Base-by-base conservation (phyloP, 2,113 vertebrate species). In the Malurus melanocephalus region DNA sequence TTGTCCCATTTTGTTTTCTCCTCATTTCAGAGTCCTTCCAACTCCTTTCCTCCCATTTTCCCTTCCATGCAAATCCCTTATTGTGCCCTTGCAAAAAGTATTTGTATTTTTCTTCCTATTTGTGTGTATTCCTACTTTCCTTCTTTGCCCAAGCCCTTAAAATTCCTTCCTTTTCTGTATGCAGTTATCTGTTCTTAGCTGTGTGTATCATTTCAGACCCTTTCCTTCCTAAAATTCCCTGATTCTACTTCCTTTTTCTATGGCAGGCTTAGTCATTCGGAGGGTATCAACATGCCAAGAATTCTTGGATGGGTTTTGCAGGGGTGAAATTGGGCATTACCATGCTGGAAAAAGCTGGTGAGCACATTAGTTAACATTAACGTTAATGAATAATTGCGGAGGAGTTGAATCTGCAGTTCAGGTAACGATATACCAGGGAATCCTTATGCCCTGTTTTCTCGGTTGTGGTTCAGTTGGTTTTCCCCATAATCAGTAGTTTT, bases 231-330 rank as follows among this genome's bases (percentile, higher is more conserved):
- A 87, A 84, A 88, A 88, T 88, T 86, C 46, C 66, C 21, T 45
- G 7, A 33, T 49, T 49, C 49, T 60, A 6, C 33, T 90, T 83
- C n/a, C 49, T 78, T 90, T 81, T 78, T 45, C 77, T 53, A 16
- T 23, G 27, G 66, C 88, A 94, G 61, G 53, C 82, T 88, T 86
- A 94, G 84, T 94, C 66, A 92, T 81, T 65, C 0, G 0, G 13
- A n/a, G 32, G 20, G 28, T 75, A 79, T 28, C n/a, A 28, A 38
- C 17, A 26, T 53, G 66, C 74, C 66, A 87, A 17, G 43, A 88
- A 87, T 81, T 83, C 53, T 84, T 90, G 80, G 73, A 72, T 80
- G 61, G n/a, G n/a, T 90, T 90, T 94, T 61, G 40, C 74, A 72
- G 40, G 28, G 57, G 22, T 71, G 69, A 86, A 86, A 71, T 57